Conservation (phyloP, 1,140 invertebrate species). For the Holcopasites calliopsidis region DNA sequence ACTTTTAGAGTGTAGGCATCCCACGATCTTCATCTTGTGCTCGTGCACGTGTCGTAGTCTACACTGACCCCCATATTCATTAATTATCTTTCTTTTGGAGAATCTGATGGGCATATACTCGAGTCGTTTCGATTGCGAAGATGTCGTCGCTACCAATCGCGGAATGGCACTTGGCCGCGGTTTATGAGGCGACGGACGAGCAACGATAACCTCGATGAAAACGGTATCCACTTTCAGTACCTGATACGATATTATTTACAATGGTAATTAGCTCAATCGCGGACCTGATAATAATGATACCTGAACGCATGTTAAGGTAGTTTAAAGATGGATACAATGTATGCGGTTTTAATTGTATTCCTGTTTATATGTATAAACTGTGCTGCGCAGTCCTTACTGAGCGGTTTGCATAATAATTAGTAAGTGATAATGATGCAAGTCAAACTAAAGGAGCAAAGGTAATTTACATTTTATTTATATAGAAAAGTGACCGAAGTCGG, state of each 20-base stretch:
- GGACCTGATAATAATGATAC: constrained; percentile 7
- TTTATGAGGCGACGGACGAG: constrained; percentile 43
- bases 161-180: constrained; percentile 16
- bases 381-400: background rate
- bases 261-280: constrained; percentile 22
- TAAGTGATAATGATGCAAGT: too few relatives aligned
- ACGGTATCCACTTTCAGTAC: constrained; percentile 8
- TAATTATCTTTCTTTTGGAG: constrained; percentile 11
- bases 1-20: background rate
- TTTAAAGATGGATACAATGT: constrained; percentile 1
- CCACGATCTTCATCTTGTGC: constrained; percentile 32
- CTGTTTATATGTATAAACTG: background rate
- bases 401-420: too few relatives aligned
- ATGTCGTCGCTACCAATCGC: constrained; percentile 35
- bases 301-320: background rate
- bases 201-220: background rate
- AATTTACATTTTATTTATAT: too few relatives aligned
- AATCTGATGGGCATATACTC: background rate
- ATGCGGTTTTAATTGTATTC: background rate
- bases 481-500: too few relatives aligned
- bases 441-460: too few relatives aligned
- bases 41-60: background rate
- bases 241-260: constrained; percentile 26
- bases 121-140: constrained; percentile 19
- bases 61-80: background rate